Evolutionary conservation across 2,888 invertebrate genomes (phyloP).

Genomic region (Thymelicus acteon): DNA sequence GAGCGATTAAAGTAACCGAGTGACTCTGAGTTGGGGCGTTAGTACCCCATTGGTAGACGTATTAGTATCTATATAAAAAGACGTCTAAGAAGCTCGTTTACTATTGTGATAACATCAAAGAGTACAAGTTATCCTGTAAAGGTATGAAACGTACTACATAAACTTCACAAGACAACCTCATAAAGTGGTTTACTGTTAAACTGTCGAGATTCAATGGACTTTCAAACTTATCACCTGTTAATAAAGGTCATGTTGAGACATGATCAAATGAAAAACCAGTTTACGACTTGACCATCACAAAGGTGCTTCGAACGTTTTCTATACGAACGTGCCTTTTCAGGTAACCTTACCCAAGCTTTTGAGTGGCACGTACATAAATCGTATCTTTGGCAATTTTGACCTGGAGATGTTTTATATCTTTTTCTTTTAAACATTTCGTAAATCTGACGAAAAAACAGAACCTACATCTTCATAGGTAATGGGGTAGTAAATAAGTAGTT

Average conservation of each 20-base stretch:
- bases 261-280: background rate
- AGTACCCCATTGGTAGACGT: no score
- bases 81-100: background rate
- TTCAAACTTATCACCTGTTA: background rate
- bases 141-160: background rate
- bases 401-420: background rate
- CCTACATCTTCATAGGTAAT: no score
- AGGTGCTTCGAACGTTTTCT: background rate
- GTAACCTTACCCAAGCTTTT: background rate
- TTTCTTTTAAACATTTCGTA: background rate
- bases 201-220: background rate
- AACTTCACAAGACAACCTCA: background rate
- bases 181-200: constrained; percentile 1
- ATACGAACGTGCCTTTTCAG: background rate
- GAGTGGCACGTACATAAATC: constrained; percentile 5
- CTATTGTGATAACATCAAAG: background rate
- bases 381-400: background rate
- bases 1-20: no score
- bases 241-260: background rate
- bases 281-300: constrained; percentile 10
- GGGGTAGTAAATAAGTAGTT: no score
- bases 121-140: constrained; percentile 1
- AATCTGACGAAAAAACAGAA: no score
- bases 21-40: no score
- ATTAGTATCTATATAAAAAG: no score